A percentile compares a stretch with the other conserved stretches of the same genome.
Conservation (phyloP, 1,140 invertebrate genomes). For the Euborellia annulipes region DNA sequence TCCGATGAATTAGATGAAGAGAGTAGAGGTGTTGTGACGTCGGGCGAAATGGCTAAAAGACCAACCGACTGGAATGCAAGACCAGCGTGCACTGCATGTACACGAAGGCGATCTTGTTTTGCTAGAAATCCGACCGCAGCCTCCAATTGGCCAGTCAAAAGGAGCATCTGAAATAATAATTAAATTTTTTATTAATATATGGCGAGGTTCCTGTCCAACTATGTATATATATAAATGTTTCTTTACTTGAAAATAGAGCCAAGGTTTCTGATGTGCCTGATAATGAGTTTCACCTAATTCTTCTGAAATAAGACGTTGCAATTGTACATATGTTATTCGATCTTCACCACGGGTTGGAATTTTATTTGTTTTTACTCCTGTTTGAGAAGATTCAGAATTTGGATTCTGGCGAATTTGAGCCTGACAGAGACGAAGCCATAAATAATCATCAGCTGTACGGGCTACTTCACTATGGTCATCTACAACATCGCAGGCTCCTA, state of each 20-base stretch:
- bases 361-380: too few relatives aligned
- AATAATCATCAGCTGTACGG: constrained; percentile 84
- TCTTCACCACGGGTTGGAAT: constrained; percentile 38
- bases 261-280: constrained; percentile 76
- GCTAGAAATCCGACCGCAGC: constrained; percentile 86
- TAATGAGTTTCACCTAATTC: constrained; percentile 89
- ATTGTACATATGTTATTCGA: constrained; percentile 42
- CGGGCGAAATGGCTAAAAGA: too few relatives aligned
- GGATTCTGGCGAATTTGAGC: too few relatives aligned
- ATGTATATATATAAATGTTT: too few relatives aligned
- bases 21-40: too few relatives aligned
- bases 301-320: constrained; percentile 71
- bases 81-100: constrained; percentile 84
- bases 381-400: too few relatives aligned
- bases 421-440: constrained; percentile 84
- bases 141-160: constrained; percentile 89
- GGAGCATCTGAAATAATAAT: constrained; percentile 79
- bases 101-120: constrained; percentile 49
- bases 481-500: constrained; percentile 71
- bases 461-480: constrained; percentile 84
- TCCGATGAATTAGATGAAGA: too few relatives aligned
- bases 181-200: too few relatives aligned
- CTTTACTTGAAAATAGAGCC: constrained; percentile 82
- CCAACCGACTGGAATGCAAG: too few relatives aligned
- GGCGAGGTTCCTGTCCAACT: too few relatives aligned